phyloP scores from a whole-genome alignment of 2,797 vertebrate genomes.

The Rhabdophis nuchalis region DNA sequence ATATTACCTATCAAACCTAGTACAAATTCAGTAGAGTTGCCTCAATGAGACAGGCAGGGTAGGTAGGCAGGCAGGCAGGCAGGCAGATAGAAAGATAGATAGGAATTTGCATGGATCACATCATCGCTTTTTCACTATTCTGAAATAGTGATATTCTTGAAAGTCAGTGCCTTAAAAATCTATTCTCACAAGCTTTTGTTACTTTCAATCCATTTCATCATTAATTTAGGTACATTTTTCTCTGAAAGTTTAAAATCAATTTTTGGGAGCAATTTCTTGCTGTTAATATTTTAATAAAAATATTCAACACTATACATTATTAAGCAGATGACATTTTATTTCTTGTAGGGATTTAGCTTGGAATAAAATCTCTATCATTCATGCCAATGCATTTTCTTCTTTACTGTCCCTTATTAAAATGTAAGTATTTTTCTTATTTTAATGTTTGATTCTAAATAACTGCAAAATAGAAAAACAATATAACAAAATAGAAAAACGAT shows the following conservation, averaged over 20 bases:
- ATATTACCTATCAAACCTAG: too few species aligned
- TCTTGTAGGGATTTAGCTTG: constrained; percentile 83
- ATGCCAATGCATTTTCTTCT: constrained; percentile 81
- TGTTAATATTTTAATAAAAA: constrained; percentile 43
- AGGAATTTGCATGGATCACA: not conserved
- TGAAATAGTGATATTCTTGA: not conserved
- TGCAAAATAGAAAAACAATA: not conserved
- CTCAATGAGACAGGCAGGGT: too few species aligned
- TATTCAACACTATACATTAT: constrained; percentile 33
- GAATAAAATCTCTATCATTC: constrained; percentile 83
- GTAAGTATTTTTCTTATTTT: constrained; percentile 75
- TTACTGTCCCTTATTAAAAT: constrained; percentile 87
- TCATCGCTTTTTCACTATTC: not conserved
- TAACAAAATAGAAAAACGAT: too few species aligned
- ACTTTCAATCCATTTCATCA: not conserved
- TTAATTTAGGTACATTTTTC: not conserved
- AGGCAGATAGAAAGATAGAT: too few species aligned
- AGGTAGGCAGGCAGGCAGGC: fast-evolving
- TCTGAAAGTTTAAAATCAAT: not conserved
- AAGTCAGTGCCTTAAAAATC: not conserved
- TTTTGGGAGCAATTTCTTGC: constrained; percentile 33
- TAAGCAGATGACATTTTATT: constrained; percentile 49
- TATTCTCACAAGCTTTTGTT: not conserved
- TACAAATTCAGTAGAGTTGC: too few species aligned
- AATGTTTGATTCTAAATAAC: not conserved